These are phyloP conservation scores for Heliconius eleuchia DNA, from an alignment of 1,140 invertebrate genomes.

Conservation along the genomic window DNA sequence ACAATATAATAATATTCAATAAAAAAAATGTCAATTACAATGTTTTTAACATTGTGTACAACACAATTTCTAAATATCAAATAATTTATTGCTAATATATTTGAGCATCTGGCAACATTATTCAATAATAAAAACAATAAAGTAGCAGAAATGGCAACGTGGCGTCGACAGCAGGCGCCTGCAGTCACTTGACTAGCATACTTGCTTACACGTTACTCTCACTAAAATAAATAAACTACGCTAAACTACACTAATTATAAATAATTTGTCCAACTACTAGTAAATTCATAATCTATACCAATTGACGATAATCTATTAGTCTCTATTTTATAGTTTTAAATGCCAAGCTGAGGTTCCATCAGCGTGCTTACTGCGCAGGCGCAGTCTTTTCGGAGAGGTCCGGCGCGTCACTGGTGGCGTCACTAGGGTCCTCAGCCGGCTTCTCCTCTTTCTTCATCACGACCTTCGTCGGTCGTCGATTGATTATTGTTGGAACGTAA, in stretches of 20 bases:
- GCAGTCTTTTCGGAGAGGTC: slow-evolving; percentile 18
- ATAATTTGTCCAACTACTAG: slow-evolving; percentile 77
- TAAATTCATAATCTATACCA: slow-evolving; percentile 57
- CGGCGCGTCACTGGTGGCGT: slow-evolving; percentile 33
- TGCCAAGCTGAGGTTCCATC: slow-evolving; percentile 70
- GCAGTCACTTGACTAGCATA: slow-evolving; percentile 76
- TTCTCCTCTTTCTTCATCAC: slow-evolving; percentile 61
- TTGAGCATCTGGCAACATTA: slow-evolving; percentile 17
- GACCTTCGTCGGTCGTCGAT: slow-evolving; percentile 63
- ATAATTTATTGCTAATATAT: slow-evolving; percentile 7
- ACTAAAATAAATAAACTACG: slow-evolving; percentile 80
- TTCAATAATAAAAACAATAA: slow-evolving; percentile 7
- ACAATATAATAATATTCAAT: background rate
- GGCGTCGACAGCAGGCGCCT: slow-evolving; percentile 48
- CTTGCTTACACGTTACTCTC: slow-evolving; percentile 74
- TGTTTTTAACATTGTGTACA: background rate
- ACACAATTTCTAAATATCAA: background rate
- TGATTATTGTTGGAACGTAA: slow-evolving; percentile 67
- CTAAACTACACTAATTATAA: slow-evolving; percentile 67
- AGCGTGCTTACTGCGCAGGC: slow-evolving; percentile 51
- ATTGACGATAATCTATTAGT: slow-evolving; percentile 73
- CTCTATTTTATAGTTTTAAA: slow-evolving; percentile 78
- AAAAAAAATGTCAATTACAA: background rate
- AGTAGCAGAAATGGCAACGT: slow-evolving; percentile 65
- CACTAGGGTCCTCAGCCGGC: slow-evolving; percentile 32